Base-by-base conservation (phyloP, 2,888 invertebrate species). In the Ypsolopha sequella region DNA sequence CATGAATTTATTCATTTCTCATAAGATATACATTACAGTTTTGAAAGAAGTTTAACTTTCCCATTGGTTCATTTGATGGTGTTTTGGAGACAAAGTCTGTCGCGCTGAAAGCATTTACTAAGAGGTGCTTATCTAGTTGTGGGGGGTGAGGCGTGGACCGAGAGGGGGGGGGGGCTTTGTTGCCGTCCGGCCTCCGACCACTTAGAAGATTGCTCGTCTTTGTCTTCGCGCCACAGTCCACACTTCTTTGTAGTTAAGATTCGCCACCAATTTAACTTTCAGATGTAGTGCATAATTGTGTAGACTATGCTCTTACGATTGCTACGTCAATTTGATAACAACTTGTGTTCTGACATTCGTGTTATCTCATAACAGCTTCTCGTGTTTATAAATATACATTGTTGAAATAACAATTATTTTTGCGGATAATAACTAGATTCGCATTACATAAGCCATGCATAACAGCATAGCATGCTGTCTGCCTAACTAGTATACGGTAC, bases 171-270 rank as follows among this genome's bases (percentile, higher is more conserved):
- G 64, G 59, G 68, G 73, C 71, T 76, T 80, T 77, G 73, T 76
- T 72, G 73, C 60, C 70, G 63, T 52, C 65, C 68, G 66, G 68
- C 70, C 70, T 73, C 71, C 71, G 63, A 76, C 78, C 84, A 82
- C 82, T 82, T 82, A 81, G 77, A 76, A 80, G 76, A 84, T 84
- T 82, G 78, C 76, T 70, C 65, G 69, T 69, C 75, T 75, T 79
- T 80, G 78, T 81, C 76, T 77, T 73, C 66, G 61, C 67, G 64
- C 68, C 69, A 14, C 51, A 41, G 48, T 51, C 51, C 51, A 73
- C 69, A 73, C 70, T 74, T 76, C 73, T 76, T 75, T 77, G 69
- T 73, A 69, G 63, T 62, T 52, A 60, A 60, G 61, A 68, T 66
- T 70, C 65, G 68, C 65, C 67, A 68, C 65, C 64, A 73, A 76